Conservation (phyloP, 2,797 vertebrate species). For the Pitangus sulphuratus region DNA sequence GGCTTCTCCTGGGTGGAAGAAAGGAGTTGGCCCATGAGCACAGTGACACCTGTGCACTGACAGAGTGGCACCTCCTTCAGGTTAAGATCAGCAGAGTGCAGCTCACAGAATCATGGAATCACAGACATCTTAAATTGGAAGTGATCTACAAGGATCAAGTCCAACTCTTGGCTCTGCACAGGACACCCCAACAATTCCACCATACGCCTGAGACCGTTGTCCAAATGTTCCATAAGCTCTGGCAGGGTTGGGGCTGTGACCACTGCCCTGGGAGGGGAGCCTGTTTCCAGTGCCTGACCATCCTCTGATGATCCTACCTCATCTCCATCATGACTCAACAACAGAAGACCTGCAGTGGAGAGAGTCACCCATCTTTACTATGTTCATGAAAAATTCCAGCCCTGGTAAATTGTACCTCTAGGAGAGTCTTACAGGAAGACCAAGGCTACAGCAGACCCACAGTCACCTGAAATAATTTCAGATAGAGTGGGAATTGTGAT, state of each 20-base stretch:
- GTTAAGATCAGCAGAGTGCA: not conserved
- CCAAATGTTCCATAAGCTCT: not conserved
- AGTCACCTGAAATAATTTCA: not conserved
- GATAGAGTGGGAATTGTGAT: not conserved
- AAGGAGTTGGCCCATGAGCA: not conserved
- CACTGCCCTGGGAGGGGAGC: not conserved
- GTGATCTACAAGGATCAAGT: not conserved
- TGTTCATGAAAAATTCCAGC: not conserved
- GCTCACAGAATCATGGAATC: not conserved
- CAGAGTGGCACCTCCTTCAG: not conserved
- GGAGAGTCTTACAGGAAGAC: not conserved
- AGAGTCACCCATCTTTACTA: not conserved
- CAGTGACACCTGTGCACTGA: not conserved
- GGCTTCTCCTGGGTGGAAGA: not conserved
- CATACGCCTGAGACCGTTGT: not conserved
- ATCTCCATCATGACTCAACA: not conserved
- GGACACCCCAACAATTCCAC: not conserved
- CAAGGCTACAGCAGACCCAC: not conserved
- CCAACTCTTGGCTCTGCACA: not conserved
- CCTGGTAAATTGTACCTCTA: not conserved
- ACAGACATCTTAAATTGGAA: not conserved
- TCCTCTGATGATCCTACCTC: not conserved
- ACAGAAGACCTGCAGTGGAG: not conserved
- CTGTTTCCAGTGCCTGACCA: accelerated
- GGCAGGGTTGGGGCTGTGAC: not conserved